Evolutionary conservation across 2,888 invertebrate species (phyloP).

Genomic region (Callyntrura sp.): DNA sequence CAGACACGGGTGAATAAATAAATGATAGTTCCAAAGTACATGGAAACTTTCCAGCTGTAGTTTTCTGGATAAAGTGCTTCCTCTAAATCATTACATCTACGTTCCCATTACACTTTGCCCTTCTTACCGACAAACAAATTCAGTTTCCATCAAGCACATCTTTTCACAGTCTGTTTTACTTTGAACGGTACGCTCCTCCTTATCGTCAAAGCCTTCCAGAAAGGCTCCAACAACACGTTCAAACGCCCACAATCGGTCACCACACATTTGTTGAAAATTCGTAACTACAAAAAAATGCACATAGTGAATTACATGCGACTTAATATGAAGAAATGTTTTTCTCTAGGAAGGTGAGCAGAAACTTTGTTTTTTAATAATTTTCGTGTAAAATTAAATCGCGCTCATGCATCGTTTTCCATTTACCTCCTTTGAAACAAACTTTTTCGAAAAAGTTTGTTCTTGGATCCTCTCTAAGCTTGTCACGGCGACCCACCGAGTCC

Average conservation of each 20-base stretch:
- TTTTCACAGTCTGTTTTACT: constrained; percentile 86
- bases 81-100: too few relatives aligned
- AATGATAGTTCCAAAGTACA: background rate
- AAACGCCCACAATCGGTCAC: constrained; percentile 86
- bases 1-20: background rate
- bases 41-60: background rate
- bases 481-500: constrained; percentile 85
- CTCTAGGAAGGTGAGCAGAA: background rate
- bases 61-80: too few relatives aligned
- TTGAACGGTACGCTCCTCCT: constrained; percentile 85
- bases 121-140: constrained; percentile 86
- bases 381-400: background rate
- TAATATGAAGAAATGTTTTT: background rate
- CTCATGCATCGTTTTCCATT: background rate
- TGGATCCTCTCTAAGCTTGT: constrained; percentile 85
- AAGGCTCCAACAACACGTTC: constrained; percentile 86
- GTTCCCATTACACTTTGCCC: background rate
- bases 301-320: background rate
- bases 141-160: constrained; percentile 86
- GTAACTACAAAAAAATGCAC: constrained; percentile 84
- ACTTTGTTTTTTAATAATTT: background rate
- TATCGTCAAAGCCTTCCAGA: constrained; percentile 86
- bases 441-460: constrained; percentile 86
- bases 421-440: constrained; percentile 85
- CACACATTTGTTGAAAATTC: constrained; percentile 85